A percentile compares a stretch with the other conserved stretches of the same genome.
Conservation (phyloP, 2,113 vertebrate genomes). For the Pelusios castaneus region DNA sequence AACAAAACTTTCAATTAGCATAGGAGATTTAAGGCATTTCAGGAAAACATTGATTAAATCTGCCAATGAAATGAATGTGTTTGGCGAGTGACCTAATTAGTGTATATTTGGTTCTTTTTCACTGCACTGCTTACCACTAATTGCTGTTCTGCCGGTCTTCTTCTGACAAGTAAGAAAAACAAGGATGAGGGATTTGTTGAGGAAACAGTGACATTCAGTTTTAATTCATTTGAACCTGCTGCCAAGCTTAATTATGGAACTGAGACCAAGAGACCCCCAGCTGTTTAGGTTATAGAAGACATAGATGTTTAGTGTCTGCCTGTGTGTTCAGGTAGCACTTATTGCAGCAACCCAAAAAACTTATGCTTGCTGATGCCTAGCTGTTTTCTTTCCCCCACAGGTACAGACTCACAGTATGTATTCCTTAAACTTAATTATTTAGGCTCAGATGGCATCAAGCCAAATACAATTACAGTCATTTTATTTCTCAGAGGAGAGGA, state of each 20-base stretch:
- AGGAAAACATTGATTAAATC: conserved; percentile 80
- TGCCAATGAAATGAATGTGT: conserved; percentile 73
- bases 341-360: conserved; percentile 44
- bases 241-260: conserved; percentile 76
- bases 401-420: conserved; percentile 14
- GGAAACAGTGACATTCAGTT: conserved; percentile 78
- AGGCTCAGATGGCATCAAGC: conserved; percentile 43
- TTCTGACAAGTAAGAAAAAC: conserved; percentile 76
- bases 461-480: conserved; percentile 48
- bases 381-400: conserved; percentile 39
- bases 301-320: conserved; percentile 29
- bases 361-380: conserved; percentile 47
- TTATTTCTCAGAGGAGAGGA: conserved; percentile 38
- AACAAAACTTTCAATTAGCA: conserved; percentile 77
- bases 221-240: conserved; percentile 78
- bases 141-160: conserved; percentile 77
- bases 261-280: conserved; percentile 52
- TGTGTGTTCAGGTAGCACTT: conserved; percentile 40
- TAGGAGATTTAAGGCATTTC: conserved; percentile 74
- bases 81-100: conserved; percentile 83
- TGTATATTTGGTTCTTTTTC: conserved; percentile 74
- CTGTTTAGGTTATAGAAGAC: conserved; percentile 53
- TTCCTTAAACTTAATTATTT: conserved; percentile 55
- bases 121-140: conserved; percentile 76
- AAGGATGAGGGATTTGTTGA: conserved; percentile 75